phyloP scores from a whole-genome alignment of 1,140 invertebrate species.

The Lanistes nyassanus region DNA sequence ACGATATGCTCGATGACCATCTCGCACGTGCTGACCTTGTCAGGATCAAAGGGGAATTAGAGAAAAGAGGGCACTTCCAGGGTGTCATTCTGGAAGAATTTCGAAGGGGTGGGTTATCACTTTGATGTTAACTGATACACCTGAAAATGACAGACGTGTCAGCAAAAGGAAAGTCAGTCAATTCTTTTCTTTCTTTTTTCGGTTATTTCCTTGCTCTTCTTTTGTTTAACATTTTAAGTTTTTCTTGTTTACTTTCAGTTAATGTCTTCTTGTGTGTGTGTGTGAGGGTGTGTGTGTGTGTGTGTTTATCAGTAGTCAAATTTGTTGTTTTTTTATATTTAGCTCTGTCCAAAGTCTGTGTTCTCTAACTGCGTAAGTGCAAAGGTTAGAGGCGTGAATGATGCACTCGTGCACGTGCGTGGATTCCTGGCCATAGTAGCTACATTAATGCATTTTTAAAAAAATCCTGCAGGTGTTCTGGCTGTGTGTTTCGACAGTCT shows the following conservation, averaged over 20 bases:
- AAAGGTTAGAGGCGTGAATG: too few species aligned
- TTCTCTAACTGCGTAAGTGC: too few species aligned
- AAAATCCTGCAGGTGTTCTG: conserved; percentile 31
- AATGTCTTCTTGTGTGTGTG: neutral
- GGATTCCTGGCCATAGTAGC: too few species aligned
- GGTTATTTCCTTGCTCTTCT: too few species aligned
- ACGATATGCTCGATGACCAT: conserved; percentile 39
- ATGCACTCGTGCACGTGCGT: too few species aligned
- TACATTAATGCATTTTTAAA: too few species aligned
- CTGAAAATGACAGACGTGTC: neutral
- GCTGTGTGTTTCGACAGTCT: conserved; percentile 40
- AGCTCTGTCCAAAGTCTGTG: too few species aligned
- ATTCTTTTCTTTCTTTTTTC: neutral
- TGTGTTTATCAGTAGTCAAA: neutral
- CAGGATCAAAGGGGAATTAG: conserved; percentile 38
- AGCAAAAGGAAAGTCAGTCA: neutral
- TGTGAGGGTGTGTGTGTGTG: neutral
- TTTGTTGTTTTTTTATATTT: too few species aligned
- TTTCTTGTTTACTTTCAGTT: neutral
- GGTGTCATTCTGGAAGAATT: conserved; percentile 45
- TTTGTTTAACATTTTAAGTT: neutral
- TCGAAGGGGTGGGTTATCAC: conserved; percentile 32
- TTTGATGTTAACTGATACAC: neutral
- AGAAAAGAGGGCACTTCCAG: conserved; percentile 33
- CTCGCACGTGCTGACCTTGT: conserved; percentile 32